phyloP scores from a whole-genome alignment of 1,140 invertebrate genomes.

The Drosophila sproati region DNA sequence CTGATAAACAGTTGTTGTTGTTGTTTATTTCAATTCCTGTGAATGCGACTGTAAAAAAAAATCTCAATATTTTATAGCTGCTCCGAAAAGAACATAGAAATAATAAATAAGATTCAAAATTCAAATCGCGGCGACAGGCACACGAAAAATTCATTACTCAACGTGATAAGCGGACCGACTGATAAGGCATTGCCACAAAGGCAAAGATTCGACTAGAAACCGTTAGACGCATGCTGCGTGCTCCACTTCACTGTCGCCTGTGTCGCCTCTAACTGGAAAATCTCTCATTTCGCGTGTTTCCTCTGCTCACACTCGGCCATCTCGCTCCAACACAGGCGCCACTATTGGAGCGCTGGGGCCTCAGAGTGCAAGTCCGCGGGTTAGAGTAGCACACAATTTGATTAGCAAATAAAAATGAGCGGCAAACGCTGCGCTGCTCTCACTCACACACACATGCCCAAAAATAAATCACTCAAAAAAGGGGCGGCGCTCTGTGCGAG shows the following conservation, averaged over 20 bases:
- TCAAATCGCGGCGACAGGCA: conserved; percentile 19
- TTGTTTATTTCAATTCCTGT: conserved; percentile 9
- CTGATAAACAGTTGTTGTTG: conserved; percentile 21
- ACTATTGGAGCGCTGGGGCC: conserved; percentile 24
- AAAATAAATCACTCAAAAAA: conserved; percentile 29
- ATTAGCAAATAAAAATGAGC: conserved; percentile 80
- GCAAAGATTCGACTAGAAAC: conserved; percentile 32
- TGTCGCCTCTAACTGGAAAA: conserved; percentile 65
- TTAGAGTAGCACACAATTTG: conserved; percentile 64
- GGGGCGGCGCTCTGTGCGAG: conserved; percentile 35
- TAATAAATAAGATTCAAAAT: not conserved
- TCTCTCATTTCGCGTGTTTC: conserved; percentile 47
- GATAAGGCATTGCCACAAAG: conserved; percentile 52
- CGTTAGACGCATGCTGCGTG: conserved; percentile 50
- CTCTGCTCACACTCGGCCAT: conserved; percentile 28
- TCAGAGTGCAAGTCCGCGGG: conserved; percentile 40
- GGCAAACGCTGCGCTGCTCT: conserved; percentile 24
- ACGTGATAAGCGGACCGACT: conserved; percentile 42
- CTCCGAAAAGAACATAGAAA: conserved; percentile 36
- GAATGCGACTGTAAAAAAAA: conserved; percentile 25
- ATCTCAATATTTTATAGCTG: conserved; percentile 53
- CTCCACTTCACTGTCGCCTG: conserved; percentile 64
- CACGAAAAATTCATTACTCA: conserved; percentile 49
- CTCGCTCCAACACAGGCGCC: conserved; percentile 41
- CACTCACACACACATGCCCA: conserved; percentile 17